Evolutionary conservation across 2,113 vertebrate species (phyloP).

Genomic region (Varanus salvator): DNA sequence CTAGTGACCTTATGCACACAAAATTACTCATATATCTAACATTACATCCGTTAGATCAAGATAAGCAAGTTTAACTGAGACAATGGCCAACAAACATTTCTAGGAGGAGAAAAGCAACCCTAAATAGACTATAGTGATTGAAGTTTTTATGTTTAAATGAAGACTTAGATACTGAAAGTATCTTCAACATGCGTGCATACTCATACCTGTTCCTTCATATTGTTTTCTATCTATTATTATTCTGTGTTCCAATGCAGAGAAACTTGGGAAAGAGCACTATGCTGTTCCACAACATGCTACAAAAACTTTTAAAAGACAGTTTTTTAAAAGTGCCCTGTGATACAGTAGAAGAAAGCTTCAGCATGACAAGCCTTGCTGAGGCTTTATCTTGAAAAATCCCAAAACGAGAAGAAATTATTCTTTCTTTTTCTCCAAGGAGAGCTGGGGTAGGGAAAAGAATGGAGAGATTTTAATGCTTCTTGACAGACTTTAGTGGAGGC

Average conservation of each 20-base stretch:
- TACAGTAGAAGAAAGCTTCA: neutral
- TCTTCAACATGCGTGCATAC: neutral
- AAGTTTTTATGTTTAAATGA: no score
- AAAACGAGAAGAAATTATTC: no score
- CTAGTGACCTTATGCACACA: no score
- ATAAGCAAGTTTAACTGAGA: neutral
- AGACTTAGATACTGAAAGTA: neutral
- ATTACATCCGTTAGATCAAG: neutral
- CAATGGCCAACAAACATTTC: neutral
- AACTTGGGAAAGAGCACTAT: neutral
- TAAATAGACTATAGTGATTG: neutral
- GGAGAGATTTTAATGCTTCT: no score
- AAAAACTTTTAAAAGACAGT: neutral
- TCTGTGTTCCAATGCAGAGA: neutral
- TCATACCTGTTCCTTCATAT: neutral
- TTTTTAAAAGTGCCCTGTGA: neutral
- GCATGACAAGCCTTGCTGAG: neutral
- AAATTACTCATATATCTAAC: no score
- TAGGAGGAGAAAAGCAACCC: neutral
- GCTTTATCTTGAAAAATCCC: no score
- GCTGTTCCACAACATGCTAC: neutral
- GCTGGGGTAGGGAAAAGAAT: no score
- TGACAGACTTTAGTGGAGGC: no score
- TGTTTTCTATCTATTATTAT: neutral
- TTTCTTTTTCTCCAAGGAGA: no score